phyloP scores from a whole-genome alignment of 2,888 invertebrate genomes.

The Stomorhina lunata region DNA sequence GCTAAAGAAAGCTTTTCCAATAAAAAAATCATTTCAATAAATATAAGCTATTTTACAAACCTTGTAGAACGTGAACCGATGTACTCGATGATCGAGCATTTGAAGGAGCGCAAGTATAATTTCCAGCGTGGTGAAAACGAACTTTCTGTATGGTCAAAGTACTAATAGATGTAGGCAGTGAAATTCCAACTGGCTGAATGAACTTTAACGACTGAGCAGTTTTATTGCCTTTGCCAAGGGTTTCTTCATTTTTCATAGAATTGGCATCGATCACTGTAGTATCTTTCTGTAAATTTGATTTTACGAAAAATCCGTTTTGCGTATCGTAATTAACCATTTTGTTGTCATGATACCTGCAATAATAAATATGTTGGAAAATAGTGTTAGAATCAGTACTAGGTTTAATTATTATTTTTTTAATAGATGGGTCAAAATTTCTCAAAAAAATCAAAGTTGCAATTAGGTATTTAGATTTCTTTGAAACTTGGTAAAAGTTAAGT shows the following conservation, averaged over 20 bases:
- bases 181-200: constrained; percentile 33
- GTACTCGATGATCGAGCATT: constrained; percentile 88
- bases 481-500: too few relatives aligned
- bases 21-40: neutral
- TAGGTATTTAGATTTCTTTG: too few relatives aligned
- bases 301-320: constrained; percentile 82
- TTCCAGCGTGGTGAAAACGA: constrained; percentile 85
- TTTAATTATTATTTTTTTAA: too few relatives aligned
- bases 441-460: too few relatives aligned
- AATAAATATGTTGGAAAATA: too few relatives aligned
- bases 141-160: constrained; percentile 86
- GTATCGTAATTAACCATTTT: constrained; percentile 92
- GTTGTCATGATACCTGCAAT: constrained; percentile 87
- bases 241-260: constrained; percentile 41
- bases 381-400: too few relatives aligned
- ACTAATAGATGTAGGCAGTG: constrained; percentile 79
- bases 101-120: constrained; percentile 90
- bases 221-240: constrained; percentile 54
- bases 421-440: too few relatives aligned
- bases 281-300: constrained; percentile 72
- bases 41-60: constrained; percentile 77
- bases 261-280: constrained; percentile 68
- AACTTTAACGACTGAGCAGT: constrained; percentile 61
- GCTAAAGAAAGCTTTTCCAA: too few relatives aligned
- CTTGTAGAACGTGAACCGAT: constrained; percentile 86